Evolutionary conservation across 2,888 invertebrate species (phyloP), one percentile per base, ranked within the genome.

Genomic region (Heterodera filipjevi): DNA sequence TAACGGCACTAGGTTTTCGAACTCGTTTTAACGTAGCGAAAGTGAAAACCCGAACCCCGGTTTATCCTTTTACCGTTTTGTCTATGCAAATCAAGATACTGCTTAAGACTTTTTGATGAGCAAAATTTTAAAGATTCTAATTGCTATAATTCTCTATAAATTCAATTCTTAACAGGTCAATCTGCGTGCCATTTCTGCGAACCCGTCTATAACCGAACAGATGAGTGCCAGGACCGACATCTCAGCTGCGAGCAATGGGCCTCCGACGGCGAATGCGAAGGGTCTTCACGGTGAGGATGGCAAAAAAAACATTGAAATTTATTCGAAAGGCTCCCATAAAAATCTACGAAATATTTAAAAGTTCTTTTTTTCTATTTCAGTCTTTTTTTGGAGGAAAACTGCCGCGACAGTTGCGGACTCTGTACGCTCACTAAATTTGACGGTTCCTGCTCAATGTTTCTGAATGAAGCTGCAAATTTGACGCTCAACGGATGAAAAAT

Each of bases 381-480:
- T 44, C 77, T 81, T 49, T 88, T 87, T 80, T 86, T 88, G 86
- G 81, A 83, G 32, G 88, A 88, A 78, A 88, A 88, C 79, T 88
- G 88, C 68, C 82, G 88, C 22, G 71, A 81, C 27, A 79, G 81
- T n/a, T 88, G 88, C 77, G 83, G 82, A 73, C 81, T 87, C 39
- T 88, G 88, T 78, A 30, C 53, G 27, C n/a, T 49, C 46, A 75
- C 27, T 27, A 75, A 75, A 59, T 59, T 66, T 32, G 33, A 64
- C 64, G 44, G 30, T 53, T 75, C 75, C 6, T 75, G 75, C 66
- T 68, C 68, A 68, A 35, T 66, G 66, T 27, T 68, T 68, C 33
- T 49, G 49, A 49, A 49, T 14, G 49, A 12, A 49, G 49, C 49
- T 19, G 49, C 49, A 49, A n/a, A 66, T 66, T n/a, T 66, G 12